Evolutionary conservation across 1,140 invertebrate genomes (phyloP), one percentile per base, ranked within the genome.

Genomic region (Phocides pigmalion): DNA sequence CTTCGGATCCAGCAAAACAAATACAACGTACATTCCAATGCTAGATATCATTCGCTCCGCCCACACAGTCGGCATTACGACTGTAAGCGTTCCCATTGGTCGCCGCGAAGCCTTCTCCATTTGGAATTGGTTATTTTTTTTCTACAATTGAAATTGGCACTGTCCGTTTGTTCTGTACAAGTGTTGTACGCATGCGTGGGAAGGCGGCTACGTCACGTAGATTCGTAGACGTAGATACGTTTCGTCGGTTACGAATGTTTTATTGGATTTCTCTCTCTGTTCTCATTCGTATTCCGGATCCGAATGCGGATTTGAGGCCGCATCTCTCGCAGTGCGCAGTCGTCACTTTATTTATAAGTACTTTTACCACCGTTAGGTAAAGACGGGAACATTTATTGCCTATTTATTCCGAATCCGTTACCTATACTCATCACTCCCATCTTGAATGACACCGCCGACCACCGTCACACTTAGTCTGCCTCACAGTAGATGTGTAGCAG

Each of bases 61-160:
- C 87, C 77, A 81, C 87, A 91, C 89, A 91, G 89, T 89, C 77
- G 87, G 88, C 88, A 90, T 90, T 82, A 89, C 86, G 87, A 91
- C 77, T 89, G 81, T 79, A 66, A 76, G 85, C 85, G 75, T 65
- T 91, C 83, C 82, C 69, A 91, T 91, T 91, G 89, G 89, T 83
- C 81, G 82, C 82, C 67, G 83, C 79, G 78, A 87, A 91, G 87
- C 80, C 84, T 91, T 87, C 87, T 82, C 74, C 82, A 87, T 83
- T 89, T 89, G 73, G 88, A 91, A 89, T 91, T 89, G 87, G 88
- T 86, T 88, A 87, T 87, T 82, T 88, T 90, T 88, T 91, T 91
- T 91, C 84, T 91, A 87, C 84, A 82, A 91, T 91, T 91, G 87
- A 86, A 91, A 89, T 91, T 88, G 81, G 88, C 82, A 89, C 80